Evolutionary conservation across 2,113 vertebrate species (phyloP), one percentile per base, ranked within the genome.

Genomic region (Phaetusa simplex): DNA sequence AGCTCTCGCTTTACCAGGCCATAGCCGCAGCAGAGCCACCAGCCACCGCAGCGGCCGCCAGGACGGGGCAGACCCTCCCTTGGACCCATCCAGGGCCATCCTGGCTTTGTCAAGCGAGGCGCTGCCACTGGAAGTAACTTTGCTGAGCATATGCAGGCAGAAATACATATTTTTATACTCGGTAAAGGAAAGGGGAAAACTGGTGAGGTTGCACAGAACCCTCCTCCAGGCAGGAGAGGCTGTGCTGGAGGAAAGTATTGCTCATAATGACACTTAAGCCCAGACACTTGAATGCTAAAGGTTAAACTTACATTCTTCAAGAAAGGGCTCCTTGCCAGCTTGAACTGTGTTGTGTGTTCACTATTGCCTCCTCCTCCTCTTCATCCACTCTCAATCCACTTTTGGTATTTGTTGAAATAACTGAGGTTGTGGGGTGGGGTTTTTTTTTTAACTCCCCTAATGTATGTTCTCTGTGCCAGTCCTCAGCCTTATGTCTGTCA

Each of bases 261-360:
- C 97, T 98, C 97, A 92, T 94, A 97, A 97, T 86, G 95, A 98
- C 95, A 98, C 98, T 98, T 97, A 93, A 98, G 97, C 97, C 97
- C 95, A 87, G 93, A 98, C 97, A 97, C 98, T 98, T 92, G 97
- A 97, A 98, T 97, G 98, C 97, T 98, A 98, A 98, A 98, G 98
- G 98, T 98, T 98, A 98, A 98, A 98, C 97, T 96, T 96, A 96
- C 97, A 97, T 97, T 97, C 97, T 98, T 97, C 92, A 82, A 97
- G 98, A 96, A 98, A 95, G 95, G 97, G 98, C 95, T 96, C 90
- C 95, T 96, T 97, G 97, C 98, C 97, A 97, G 90, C 92, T 96
- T 96, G 97, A 97, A 93, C 93, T 88, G 89, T 80, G 91, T 83
- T 97, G 94, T 66, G 56, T 64, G 84, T 93, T 88, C 96, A 96